Evolutionary conservation across 2,888 invertebrate genomes (phyloP), one percentile per base, ranked within the genome.

Genomic region (Lithophane leautieri): DNA sequence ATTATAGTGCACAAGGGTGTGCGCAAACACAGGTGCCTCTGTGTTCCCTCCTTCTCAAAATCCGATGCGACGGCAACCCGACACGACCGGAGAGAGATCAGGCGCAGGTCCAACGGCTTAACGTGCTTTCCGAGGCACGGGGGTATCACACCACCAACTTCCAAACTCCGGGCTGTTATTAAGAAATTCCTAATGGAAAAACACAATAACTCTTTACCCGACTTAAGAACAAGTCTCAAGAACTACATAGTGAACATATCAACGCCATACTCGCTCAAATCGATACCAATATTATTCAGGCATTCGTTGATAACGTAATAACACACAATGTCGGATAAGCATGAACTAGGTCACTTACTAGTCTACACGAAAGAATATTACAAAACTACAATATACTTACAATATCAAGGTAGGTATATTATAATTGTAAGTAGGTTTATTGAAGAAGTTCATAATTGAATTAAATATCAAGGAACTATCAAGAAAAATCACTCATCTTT

Each of bases 331-430:
- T 40, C 1, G 54, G 40, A 40, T 42, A 42, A 58, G 22, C 22
- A 42, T n/a, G 11, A 70, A 70, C n/a, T 63, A 63, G 34, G 47
- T 47, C 63, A n/a, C 7, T 44, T 14, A 69, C 25, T 58, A 28
- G 14, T 19, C 25, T 22, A 28, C 1, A 60, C 16, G 22, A 60
- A 28, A 11, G 11, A 42, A 19, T 40, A 25, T 54, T 25, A 12
- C 14, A 54, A 68, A 19, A 19, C 19, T 54, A 47, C 3, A 2
- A 34, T 34, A 34, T 42, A 40, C 9, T 1, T 47, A 47, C 47
- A 42, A 62, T 62, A 16, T 40, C n/a, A 4, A 34, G 34, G 34
- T 11, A 42, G 16, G 4, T 42, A 42, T 8, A 40, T n/a, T 62
- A 0, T 14, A 34, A 16, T 63, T 40, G n/a, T 42, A 62, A 62